Evolutionary conservation across 2,113 vertebrate genomes (phyloP).

Genomic region (Tachycineta bicolor): DNA sequence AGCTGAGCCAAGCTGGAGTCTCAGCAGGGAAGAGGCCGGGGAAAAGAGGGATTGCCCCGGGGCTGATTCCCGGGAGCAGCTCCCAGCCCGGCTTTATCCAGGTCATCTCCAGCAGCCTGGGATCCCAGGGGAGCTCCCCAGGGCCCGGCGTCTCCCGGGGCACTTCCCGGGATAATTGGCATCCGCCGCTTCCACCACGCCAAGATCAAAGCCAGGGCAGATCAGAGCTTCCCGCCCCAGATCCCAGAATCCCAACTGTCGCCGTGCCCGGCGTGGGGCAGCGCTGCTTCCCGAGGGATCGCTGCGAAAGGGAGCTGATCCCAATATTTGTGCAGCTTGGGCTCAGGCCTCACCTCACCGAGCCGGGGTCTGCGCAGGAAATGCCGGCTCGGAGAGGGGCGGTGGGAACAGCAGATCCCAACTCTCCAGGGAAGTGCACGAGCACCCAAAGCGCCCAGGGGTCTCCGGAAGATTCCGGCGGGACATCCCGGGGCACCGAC

Average conservation of each 20-base stretch:
- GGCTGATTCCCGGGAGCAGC: not conserved
- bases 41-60: not conserved
- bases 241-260: not conserved
- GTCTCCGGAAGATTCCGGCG: not conserved
- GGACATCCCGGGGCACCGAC: not conserved
- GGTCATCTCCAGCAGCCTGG: not conserved
- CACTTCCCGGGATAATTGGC: not conserved
- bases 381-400: not conserved
- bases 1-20: not conserved
- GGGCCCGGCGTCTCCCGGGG: not conserved
- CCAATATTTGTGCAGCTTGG: too few relatives aligned
- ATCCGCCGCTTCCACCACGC: not conserved
- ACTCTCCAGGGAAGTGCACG: not conserved
- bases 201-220: not conserved
- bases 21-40: not conserved
- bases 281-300: not conserved
- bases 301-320: not conserved
- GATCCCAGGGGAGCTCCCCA: not conserved
- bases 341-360: not conserved
- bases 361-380: not conserved
- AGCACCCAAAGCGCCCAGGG: not conserved
- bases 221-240: not conserved
- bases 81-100: not conserved
- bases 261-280: fast-evolving
- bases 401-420: not conserved